phyloP scores from a whole-genome alignment of 2,113 vertebrate species.

The Todiramphus chloris region DNA sequence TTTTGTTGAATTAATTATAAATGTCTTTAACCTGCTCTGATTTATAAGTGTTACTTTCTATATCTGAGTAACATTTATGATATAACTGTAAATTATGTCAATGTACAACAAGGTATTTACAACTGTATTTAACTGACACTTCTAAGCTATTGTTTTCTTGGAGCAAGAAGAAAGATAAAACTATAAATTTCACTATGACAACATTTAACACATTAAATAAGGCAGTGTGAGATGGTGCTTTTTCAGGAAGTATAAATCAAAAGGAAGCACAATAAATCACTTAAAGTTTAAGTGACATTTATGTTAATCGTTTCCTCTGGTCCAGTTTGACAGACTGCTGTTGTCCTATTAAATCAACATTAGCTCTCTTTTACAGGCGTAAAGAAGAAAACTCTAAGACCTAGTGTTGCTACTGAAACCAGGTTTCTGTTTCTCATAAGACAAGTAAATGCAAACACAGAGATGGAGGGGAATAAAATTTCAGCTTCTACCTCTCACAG shows the following conservation, averaged over 20 bases:
- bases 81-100: not conserved
- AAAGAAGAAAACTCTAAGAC: not conserved
- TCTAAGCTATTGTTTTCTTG: not conserved
- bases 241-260: not conserved
- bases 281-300: not conserved
- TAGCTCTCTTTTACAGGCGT: not conserved
- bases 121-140: not conserved
- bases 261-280: not conserved
- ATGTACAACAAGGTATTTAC: not conserved
- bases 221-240: not conserved
- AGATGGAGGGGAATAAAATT: not conserved
- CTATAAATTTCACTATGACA: not conserved
- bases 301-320: not conserved
- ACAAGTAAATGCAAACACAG: not conserved
- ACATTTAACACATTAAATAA: not conserved
- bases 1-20: not conserved
- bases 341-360: not conserved
- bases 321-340: not conserved
- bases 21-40: not conserved
- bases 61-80: not conserved
- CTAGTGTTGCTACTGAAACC: not conserved
- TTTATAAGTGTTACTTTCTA: not conserved
- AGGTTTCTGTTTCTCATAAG: not conserved
- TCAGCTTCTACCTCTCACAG: not conserved
- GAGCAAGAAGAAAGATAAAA: not conserved